Percentiles rank a stretch among this genome's conserved stretches.
phyloP scores from a whole-genome alignment of 2,797 vertebrate genomes.

The Gambelia wislizenii region DNA sequence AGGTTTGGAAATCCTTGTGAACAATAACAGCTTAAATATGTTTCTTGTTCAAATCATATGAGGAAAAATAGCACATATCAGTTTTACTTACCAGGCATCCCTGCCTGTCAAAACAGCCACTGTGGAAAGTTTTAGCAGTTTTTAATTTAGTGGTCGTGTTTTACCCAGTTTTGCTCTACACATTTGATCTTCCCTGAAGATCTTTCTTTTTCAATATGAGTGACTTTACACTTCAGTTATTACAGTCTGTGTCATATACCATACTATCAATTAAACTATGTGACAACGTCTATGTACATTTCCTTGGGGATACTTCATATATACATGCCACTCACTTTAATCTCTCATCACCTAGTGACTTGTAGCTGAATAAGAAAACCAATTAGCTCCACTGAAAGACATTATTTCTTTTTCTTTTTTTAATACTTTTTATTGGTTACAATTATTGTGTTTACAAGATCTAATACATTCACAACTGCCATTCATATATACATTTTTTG shows the following conservation, averaged over 20 bases:
- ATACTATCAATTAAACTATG: slow-evolving; percentile 1
- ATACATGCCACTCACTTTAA: neutral
- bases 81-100: neutral
- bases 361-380: neutral
- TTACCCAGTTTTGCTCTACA: neutral
- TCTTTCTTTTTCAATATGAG: neutral
- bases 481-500: too few relatives aligned
- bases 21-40: neutral
- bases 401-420: too few relatives aligned
- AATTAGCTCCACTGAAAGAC: neutral
- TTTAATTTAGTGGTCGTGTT: neutral
- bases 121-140: neutral
- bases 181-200: neutral
- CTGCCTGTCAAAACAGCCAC: neutral
- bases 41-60: neutral
- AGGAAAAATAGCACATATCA: neutral
- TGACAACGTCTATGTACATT: neutral
- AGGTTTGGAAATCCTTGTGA: neutral
- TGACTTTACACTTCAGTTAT: fast-evolving
- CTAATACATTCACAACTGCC: too few relatives aligned
- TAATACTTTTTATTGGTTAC: too few relatives aligned
- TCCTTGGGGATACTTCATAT: neutral
- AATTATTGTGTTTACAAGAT: too few relatives aligned
- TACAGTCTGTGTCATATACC: neutral
- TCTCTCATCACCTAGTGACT: neutral